Base-by-base conservation (phyloP, 1,140 invertebrate genomes). In the Drosophila ananassae region DNA sequence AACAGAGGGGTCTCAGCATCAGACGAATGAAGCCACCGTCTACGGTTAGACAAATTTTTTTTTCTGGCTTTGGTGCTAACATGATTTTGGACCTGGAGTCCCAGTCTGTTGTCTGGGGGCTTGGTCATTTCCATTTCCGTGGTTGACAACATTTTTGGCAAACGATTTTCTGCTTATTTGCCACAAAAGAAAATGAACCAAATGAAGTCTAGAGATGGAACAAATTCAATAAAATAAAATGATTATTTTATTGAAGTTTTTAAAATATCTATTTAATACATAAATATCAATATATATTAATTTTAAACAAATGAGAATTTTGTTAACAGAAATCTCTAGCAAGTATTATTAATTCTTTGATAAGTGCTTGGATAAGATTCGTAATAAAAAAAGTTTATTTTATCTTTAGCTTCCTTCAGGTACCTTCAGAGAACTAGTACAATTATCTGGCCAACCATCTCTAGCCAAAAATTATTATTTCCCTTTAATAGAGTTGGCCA, bases 91-190 rank as follows among this genome's bases (percentile, higher is more conserved):
- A 68, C 66, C 51, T 30, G 62, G 62, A 64, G 25, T 44, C 8
- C n/a, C 44, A 1, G 71, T 58, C 72, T 76, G 41, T 21, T 21
- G 41, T 44, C 13, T 44, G 13, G 41, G 30, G 25, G 79, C 60
- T 58, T 77, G 83, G 79, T 87, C 83, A 87, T 89, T 89, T 87
- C 75, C 78, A 87, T 87, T 87, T 89, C 76, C 76, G 59, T 71
- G 68, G 57, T 67, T 87, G 83, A 77, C 76, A 83, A 87, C 44
- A 89, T 89, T 89, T 89, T 87, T 87, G 83, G 83, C 83, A 89
- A 83, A 56, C 74, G 83, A 87, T 87, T 87, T 87, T 87, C 79
- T 89, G 83, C 83, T 87, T 89, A 89, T 83, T 87, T 87, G 79
- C 79, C 63, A 63, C 79, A 89, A 79, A 82, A 69, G 55, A 62